phyloP scores from a whole-genome alignment of 2,113 vertebrate genomes.

The Capreolus pygargus region DNA sequence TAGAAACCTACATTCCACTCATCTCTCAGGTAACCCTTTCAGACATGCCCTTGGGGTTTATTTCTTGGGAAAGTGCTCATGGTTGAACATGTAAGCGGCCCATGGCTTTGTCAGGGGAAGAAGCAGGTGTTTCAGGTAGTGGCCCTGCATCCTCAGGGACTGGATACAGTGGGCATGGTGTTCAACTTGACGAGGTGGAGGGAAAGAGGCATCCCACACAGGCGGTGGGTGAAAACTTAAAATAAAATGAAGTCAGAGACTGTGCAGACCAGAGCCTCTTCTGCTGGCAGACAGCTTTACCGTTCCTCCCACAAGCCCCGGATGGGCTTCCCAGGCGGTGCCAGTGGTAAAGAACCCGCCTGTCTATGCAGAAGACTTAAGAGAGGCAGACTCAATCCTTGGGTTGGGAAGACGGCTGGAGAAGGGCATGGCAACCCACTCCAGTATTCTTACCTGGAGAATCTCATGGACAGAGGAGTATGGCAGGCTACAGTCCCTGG shows the following conservation, averaged over 20 bases:
- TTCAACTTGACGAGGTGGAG: neutral
- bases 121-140: neutral
- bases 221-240: neutral
- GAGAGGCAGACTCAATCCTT: neutral
- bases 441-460: neutral
- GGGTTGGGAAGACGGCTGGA: neutral
- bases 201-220: neutral
- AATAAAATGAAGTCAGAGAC: neutral
- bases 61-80: neutral
- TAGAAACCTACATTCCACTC: neutral
- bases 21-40: neutral
- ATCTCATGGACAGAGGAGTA: neutral
- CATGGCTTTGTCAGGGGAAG: neutral
- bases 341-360: neutral
- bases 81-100: neutral
- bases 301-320: fast-evolving
- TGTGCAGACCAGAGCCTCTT: neutral
- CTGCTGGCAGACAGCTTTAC: neutral
- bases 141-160: neutral
- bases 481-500: neutral
- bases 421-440: neutral
- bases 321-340: neutral
- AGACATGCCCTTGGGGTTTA: neutral
- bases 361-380: neutral
- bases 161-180: neutral